A percentile compares a stretch with the other conserved stretches of the same genome.
These are phyloP conservation scores for Hippolais icterina DNA, from an alignment of 2,113 vertebrate species.

Conservation along the genomic window DNA sequence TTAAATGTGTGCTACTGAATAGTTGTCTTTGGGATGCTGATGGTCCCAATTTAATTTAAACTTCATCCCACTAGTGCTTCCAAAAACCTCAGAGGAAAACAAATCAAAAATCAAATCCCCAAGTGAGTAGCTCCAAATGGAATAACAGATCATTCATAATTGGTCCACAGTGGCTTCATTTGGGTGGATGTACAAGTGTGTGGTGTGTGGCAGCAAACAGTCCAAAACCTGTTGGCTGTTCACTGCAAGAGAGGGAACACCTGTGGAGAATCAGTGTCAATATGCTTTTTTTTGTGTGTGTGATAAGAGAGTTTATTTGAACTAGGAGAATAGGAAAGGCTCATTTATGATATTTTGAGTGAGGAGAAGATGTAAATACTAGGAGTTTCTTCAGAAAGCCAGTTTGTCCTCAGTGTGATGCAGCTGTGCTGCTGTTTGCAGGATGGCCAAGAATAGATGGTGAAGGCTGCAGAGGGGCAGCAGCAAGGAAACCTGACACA, in stretches of 20 bases:
- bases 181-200: neutral
- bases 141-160: conserved; percentile 26
- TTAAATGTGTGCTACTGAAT: conserved; percentile 19
- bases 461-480: neutral
- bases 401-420: neutral
- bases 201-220: neutral
- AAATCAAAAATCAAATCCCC: conserved; percentile 56
- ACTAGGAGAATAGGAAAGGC: neutral
- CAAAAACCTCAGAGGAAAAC: conserved; percentile 49
- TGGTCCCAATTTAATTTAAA: conserved; percentile 53
- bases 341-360: rapidly evolving
- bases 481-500: neutral
- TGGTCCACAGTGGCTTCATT: neutral
- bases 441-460: neutral
- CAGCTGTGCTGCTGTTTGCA: neutral
- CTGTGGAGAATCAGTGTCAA: neutral
- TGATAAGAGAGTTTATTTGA: neutral
- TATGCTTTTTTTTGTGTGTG: neutral
- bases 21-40: conserved; percentile 26
- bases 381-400: neutral
- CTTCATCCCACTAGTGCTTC: conserved; percentile 24
- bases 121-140: neutral
- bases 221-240: neutral
- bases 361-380: neutral
- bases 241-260: neutral